Percentiles rank a stretch among this genome's conserved stretches.
These are phyloP conservation scores for Achlya flavicornis DNA, from an alignment of 2,888 invertebrate genomes.

Conservation along the genomic window DNA sequence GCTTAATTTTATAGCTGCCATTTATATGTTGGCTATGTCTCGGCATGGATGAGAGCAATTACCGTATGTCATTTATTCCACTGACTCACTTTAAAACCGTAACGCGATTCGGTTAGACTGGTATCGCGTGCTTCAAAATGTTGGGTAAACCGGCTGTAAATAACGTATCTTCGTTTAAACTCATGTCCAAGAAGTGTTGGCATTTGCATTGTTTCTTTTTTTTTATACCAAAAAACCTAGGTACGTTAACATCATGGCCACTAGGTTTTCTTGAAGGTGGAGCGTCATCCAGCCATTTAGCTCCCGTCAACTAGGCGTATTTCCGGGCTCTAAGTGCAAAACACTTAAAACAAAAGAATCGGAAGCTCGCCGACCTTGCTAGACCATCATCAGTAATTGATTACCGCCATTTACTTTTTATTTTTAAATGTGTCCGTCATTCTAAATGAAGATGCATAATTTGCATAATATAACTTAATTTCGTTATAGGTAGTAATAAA, in stretches of 20 bases:
- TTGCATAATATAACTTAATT: constrained; percentile 1
- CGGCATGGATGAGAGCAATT: constrained; percentile 46
- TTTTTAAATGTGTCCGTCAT: constrained; percentile 33
- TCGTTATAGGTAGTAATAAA: not conserved
- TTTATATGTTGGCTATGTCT: constrained; percentile 51
- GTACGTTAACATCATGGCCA: constrained; percentile 59
- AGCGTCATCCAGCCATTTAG: constrained; percentile 74
- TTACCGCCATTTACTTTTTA: constrained; percentile 43
- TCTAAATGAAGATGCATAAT: constrained; percentile 13
- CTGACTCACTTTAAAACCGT: constrained; percentile 37
- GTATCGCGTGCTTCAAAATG: constrained; percentile 24
- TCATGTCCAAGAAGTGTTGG: constrained; percentile 46
- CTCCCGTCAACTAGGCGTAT: constrained; percentile 76
- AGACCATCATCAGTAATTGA: constrained; percentile 55
- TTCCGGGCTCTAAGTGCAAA: constrained; percentile 72
- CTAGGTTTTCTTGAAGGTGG: constrained; percentile 59
- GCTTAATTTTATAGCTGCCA: constrained; percentile 56
- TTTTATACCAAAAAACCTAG: constrained; percentile 48
- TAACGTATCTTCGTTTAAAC: constrained; percentile 35
- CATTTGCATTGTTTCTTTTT: constrained; percentile 63
- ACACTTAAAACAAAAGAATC: constrained; percentile 71
- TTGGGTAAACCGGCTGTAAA: constrained; percentile 34
- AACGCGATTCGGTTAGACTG: constrained; percentile 22
- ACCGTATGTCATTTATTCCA: constrained; percentile 39
- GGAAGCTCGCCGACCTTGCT: constrained; percentile 69